Percentiles rank a stretch among this genome's conserved stretches.
These are phyloP conservation scores for Trissolcus basalis DNA, from an alignment of 1,140 invertebrate species.

Conservation along the genomic window DNA sequence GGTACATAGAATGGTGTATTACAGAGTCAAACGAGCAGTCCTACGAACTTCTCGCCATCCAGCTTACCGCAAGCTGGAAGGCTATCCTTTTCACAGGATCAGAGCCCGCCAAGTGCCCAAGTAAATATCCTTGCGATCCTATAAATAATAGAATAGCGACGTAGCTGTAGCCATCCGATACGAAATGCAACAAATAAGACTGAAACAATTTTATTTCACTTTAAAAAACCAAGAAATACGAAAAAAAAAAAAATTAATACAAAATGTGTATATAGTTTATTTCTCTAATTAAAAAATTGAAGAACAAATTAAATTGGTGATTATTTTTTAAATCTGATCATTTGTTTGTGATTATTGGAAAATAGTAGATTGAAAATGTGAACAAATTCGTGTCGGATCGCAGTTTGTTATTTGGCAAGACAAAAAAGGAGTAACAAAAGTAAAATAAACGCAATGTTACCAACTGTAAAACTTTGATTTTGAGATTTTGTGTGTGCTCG, in stretches of 20 bases:
- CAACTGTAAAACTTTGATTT: conserved; percentile 3
- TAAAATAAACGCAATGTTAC: conserved; percentile 44
- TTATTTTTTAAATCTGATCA: too few relatives aligned
- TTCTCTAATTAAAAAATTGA: too few relatives aligned
- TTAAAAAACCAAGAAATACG: too few relatives aligned
- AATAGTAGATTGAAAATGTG: too few relatives aligned
- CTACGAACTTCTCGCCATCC: conserved; percentile 84
- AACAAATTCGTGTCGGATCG: conserved; percentile 42
- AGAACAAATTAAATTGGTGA: too few relatives aligned
- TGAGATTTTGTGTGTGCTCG: too few relatives aligned
- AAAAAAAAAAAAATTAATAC: too few relatives aligned
- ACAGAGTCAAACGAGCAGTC: conserved; percentile 83
- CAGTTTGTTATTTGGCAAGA: conserved; percentile 1
- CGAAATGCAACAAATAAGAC: too few relatives aligned
- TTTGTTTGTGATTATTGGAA: too few relatives aligned
- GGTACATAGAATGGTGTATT: conserved; percentile 72
- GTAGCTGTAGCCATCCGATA: conserved; percentile 50
- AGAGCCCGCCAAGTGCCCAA: conserved; percentile 74
- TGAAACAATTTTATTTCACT: too few relatives aligned
- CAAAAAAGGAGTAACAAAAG: background rate
- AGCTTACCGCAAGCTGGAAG: conserved; percentile 77
- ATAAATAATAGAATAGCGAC: conserved; percentile 48
- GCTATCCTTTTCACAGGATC: conserved; percentile 77
- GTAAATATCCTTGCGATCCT: conserved; percentile 74
- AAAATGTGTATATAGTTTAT: too few relatives aligned